Evolutionary conservation across 2,888 invertebrate species (phyloP), one percentile per base, ranked within the genome.

Genomic region (Ophion obscuratus): DNA sequence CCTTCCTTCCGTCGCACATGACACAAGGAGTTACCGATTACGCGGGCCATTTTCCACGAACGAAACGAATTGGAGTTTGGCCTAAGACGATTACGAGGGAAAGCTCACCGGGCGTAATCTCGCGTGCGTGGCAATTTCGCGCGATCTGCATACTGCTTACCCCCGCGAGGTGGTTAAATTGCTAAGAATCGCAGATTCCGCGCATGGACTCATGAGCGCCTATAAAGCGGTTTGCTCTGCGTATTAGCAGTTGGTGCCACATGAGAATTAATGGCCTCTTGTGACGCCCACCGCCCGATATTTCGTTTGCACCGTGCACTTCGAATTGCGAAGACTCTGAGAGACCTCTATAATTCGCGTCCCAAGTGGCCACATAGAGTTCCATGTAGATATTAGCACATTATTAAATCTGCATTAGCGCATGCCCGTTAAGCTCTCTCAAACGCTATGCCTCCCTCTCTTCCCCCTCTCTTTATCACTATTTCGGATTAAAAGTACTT

Each of bases 121-220:
- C 87, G 90, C 91, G 91, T 91, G 91, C 89, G 90, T 90, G 90
- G 91, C 90, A 92, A 91, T 92, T 91, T 89, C 88, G 90, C 89
- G 90, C 90, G 91, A 92, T 92, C 92, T 92, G 92, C 92, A 92
- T 92, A 92, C 89, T 90, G 92, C 92, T 92, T 92, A 92, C 90
- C 88, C 88, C 70, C 87, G 76, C 73, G 64, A 75, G 89, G 89
- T 89, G 92, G 91, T 92, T 92, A 75, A 81, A 75, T 68, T 68
- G 53, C 68, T 27, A 81, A 68, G 81, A 81, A 75, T 91, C 90
- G 88, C 87, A 83, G 88, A 87, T 89, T 81, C 24, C 67, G 80
- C 74, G 67, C 87, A 36, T 74, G 47, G 81, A 27, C 68, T 74
- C 73, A 59, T 59, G 57, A 73, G 73, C 73, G 36, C 24, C n/a